Conservation (phyloP, 1,140 invertebrate genomes). For the Lucilia cuprina region DNA sequence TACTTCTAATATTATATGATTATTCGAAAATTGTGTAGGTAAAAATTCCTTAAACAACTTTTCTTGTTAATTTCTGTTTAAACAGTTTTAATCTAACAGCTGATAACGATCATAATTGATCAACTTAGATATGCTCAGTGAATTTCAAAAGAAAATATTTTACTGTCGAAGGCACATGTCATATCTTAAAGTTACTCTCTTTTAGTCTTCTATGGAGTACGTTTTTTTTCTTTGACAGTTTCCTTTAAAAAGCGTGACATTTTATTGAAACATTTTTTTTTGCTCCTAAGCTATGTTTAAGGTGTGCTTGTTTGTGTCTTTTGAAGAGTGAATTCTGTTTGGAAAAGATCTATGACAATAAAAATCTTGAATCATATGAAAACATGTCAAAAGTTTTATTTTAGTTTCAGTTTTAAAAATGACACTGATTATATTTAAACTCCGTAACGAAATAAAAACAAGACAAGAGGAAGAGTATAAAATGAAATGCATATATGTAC, state of each 20-base stretch:
- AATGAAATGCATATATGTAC: not conserved
- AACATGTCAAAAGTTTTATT: slow-evolving; percentile 8
- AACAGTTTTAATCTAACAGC: not conserved
- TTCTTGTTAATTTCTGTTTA: not conserved
- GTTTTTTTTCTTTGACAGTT: not conserved
- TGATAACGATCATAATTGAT: not conserved
- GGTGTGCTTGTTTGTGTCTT: not conserved
- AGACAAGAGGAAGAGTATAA: not conserved
- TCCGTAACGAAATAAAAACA: slow-evolving; percentile 36
- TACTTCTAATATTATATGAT: too few species aligned
- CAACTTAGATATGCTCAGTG: not conserved
- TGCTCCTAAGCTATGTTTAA: too few species aligned
- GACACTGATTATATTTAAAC: slow-evolving; percentile 39
- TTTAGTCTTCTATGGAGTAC: not conserved
- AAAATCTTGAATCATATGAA: not conserved
- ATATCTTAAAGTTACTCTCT: not conserved
- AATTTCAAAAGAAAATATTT: not conserved
- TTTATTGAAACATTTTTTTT: slow-evolving; percentile 20
- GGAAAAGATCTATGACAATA: not conserved
- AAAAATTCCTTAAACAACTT: not conserved
- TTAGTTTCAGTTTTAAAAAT: slow-evolving; percentile 26
- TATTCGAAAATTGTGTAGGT: too few species aligned
- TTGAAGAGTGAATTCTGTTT: too few species aligned
- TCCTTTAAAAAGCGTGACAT: slow-evolving; percentile 11
- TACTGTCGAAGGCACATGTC: slow-evolving; percentile 4